Conservation (phyloP, 2,888 invertebrate genomes). For the Ormia ochracea region DNA sequence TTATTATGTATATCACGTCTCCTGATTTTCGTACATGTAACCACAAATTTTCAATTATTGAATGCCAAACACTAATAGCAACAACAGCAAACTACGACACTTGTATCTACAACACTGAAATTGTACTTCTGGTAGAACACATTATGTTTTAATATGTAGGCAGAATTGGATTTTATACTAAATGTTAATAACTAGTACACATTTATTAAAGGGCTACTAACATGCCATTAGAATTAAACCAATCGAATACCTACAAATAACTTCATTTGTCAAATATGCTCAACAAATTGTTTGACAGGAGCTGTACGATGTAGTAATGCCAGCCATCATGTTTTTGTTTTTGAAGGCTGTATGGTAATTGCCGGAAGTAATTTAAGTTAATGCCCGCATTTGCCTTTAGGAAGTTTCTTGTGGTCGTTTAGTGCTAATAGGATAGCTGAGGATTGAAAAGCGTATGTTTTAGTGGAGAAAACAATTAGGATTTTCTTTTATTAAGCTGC, state of each 20-base stretch:
- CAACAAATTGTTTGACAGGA: not conserved
- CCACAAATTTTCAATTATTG: conserved; percentile 51
- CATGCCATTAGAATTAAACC: conserved; percentile 21
- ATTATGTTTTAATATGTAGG: too few relatives aligned
- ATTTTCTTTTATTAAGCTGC: too few relatives aligned
- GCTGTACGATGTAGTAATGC: too few relatives aligned
- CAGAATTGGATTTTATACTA: conserved; percentile 14
- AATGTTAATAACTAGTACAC: conserved; percentile 4
- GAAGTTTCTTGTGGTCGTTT: too few relatives aligned
- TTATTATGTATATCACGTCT: conserved; percentile 9
- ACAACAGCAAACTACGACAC: not conserved
- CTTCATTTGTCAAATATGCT: not conserved
- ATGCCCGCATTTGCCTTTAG: too few relatives aligned
- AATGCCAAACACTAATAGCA: not conserved
- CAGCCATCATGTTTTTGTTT: too few relatives aligned
- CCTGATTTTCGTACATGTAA: not conserved
- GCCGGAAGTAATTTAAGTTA: too few relatives aligned
- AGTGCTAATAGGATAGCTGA: too few relatives aligned
- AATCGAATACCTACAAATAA: conserved; percentile 23
- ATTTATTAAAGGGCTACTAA: not conserved
- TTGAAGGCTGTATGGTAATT: too few relatives aligned
- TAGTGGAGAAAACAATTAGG: too few relatives aligned
- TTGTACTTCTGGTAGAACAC: not conserved
- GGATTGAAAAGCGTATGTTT: too few relatives aligned
- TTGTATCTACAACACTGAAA: conserved; percentile 14